These are phyloP conservation scores for Rana temporaria DNA, from an alignment of 2,113 vertebrate species.

Conservation along the genomic window DNA sequence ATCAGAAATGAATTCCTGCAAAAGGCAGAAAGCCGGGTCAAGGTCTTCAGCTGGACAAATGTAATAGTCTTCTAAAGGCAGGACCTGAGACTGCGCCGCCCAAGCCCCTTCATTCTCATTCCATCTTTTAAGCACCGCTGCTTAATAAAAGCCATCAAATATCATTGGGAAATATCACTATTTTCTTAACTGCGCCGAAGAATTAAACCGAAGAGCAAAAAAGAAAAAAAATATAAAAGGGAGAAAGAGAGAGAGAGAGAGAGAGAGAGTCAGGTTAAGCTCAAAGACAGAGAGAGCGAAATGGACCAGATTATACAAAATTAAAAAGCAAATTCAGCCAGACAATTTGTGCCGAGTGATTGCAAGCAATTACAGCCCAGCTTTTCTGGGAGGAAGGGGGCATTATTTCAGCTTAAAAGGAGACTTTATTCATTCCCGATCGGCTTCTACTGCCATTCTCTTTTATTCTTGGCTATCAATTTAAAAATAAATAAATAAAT, in stretches of 20 bases:
- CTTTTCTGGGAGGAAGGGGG: constrained; percentile 78
- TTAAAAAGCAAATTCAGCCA: constrained; percentile 86
- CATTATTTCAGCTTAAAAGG: constrained; percentile 80
- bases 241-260: constrained; percentile 59
- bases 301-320: constrained; percentile 89
- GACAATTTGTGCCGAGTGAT: constrained; percentile 85
- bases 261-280: constrained; percentile 72
- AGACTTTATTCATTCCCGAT: constrained; percentile 86
- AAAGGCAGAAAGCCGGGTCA: constrained; percentile 32
- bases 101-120: constrained; percentile 59
- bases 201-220: constrained; percentile 70
- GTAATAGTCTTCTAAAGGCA: constrained; percentile 62
- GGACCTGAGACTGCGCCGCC: constrained; percentile 63
- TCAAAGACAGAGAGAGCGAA: constrained; percentile 82
- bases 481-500: constrained; percentile 74
- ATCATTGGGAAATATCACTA: constrained; percentile 69
- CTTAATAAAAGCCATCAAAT: constrained; percentile 71
- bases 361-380: constrained; percentile 84
- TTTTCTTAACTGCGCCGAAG: constrained; percentile 68
- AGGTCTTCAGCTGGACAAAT: constrained; percentile 30
- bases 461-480: constrained; percentile 83
- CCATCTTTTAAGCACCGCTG: constrained; percentile 67
- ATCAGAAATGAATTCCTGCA: constrained; percentile 22
- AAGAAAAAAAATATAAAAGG: constrained; percentile 40
- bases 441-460: constrained; percentile 81